Base-by-base conservation (phyloP, 2,113 vertebrate species). In the Zootoca vivipara region DNA sequence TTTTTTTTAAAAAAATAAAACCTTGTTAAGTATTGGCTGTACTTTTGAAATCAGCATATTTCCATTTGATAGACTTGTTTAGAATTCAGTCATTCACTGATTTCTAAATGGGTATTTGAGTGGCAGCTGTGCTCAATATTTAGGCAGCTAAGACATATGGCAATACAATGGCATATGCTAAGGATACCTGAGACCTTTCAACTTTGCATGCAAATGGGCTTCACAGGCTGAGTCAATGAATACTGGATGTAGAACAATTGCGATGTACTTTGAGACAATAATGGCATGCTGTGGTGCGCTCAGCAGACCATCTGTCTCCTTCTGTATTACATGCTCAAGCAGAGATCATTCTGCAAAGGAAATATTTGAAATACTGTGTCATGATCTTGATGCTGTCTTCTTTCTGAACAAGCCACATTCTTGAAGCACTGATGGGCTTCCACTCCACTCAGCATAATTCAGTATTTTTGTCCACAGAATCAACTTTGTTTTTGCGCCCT, bases 341-440 rank as follows among this genome's bases (percentile, higher is more conserved):
- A 1, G 7, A 12, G 24, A 0, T 67, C 0, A 0, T 67, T 81
- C 26, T 20, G 28, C 28, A 72, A 80, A 89, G 72, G 26, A 1
- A 0, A 33, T 69, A 1, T 1, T 85, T 72, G 0, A 0, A 58
- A 8, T 42, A 26, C 4, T 0, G 0, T 0, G 0, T 16, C 56
- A 30, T 87, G 78, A 73, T 81, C 5, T 26, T 33, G 65, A 64
- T n/a, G 20, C 30, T 82, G 38, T 64, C 58, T 74, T 28, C 38
- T 74, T 72, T 46, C 40, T 9, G 77, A 83, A 67, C 67, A 65
- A 26, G 40, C 22, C 58, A 83, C 46, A 5, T 67, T 42, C 62
- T 77, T 77, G 33, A 78, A 52, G 73, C 30, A 67, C 13, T 69
- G 69, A 52, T 22, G 18, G 78, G 67, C 58, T 30, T 46, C 18